These are phyloP conservation scores for Mythimna pallens DNA, from an alignment of 2,888 invertebrate genomes.

Conservation along the genomic window DNA sequence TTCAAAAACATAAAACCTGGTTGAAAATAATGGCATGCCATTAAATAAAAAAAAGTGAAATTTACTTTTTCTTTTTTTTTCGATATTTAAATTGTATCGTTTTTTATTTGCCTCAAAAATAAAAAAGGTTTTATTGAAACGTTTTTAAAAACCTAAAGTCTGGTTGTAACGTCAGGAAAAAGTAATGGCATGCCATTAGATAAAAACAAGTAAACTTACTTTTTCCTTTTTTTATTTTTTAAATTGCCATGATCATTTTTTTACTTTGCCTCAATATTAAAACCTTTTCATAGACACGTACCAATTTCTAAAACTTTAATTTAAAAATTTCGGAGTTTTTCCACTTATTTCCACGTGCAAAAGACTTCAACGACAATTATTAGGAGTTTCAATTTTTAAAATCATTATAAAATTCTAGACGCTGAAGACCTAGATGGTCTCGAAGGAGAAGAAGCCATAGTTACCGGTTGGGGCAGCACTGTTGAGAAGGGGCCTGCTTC, in stretches of 20 bases:
- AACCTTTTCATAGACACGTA: background rate
- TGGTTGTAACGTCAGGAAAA: background rate
- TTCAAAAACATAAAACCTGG: background rate
- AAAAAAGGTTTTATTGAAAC: too few species aligned
- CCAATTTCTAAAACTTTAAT: background rate
- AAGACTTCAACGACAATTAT: slow-evolving; percentile 38
- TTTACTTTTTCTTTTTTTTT: too few species aligned
- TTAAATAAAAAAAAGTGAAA: background rate
- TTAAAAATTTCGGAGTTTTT: background rate
- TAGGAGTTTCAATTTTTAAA: background rate
- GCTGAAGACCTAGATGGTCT: slow-evolving; percentile 76
- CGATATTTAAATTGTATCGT: too few species aligned
- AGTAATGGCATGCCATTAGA: background rate
- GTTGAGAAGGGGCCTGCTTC: slow-evolving; percentile 92
- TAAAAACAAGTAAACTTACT: background rate
- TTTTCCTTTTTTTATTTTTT: too few species aligned
- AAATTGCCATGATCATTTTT: background rate
- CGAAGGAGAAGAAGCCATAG: slow-evolving; percentile 91
- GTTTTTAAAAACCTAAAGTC: background rate
- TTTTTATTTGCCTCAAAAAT: too few species aligned
- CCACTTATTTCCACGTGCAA: slow-evolving; percentile 3
- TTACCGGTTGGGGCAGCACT: slow-evolving; percentile 94
- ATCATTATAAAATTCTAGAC: slow-evolving; percentile 66
- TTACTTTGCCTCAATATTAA: background rate
- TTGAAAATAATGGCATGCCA: background rate